A percentile compares a stretch with the other conserved stretches of the same genome.
Conservation (phyloP, 2,113 vertebrate species). For the Ranitomeya imitator region DNA sequence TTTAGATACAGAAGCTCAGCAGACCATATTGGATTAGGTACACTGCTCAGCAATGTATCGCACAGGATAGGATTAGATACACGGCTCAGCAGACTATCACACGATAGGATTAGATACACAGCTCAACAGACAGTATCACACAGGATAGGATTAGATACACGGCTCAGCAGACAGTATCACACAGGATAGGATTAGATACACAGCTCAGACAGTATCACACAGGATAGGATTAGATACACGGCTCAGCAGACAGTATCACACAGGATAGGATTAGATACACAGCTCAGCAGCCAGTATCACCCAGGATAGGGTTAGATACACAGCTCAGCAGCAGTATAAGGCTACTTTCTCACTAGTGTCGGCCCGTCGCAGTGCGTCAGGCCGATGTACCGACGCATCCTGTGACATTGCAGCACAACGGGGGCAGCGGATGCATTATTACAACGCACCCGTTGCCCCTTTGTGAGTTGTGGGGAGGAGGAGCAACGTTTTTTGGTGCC, state of each 20-base stretch:
- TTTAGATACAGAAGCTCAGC: no score
- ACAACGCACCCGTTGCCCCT: no score
- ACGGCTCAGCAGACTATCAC: background rate
- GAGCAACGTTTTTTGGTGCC: no score
- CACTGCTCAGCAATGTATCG: background rate
- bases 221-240: background rate
- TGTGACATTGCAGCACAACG: no score
- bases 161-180: background rate
- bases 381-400: no score
- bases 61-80: background rate
- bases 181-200: background rate
- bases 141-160: background rate
- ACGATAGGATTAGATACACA: background rate
- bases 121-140: background rate
- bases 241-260: background rate
- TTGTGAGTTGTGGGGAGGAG: no score
- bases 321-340: conserved; percentile 3
- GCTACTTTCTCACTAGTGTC: no score
- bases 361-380: no score
- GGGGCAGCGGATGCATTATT: no score
- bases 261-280: background rate
- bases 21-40: background rate
- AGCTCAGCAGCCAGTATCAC: background rate
- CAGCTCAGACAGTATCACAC: background rate
- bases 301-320: background rate